phyloP scores from a whole-genome alignment of 2,113 vertebrate species.

The Zeus faber region DNA sequence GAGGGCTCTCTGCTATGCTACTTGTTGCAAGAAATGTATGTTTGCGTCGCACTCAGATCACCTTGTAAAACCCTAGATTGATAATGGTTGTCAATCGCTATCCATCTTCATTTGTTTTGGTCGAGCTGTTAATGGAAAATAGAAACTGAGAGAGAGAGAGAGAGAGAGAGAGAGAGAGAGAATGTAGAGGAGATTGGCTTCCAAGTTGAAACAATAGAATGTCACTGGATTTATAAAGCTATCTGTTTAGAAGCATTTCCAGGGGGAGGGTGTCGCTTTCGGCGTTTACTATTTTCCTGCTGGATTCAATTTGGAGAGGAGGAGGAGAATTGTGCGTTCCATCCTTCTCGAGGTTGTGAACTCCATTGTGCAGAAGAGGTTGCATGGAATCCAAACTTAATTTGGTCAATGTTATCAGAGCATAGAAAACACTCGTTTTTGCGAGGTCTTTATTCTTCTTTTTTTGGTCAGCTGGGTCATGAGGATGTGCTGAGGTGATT shows the following conservation, averaged over 20 bases:
- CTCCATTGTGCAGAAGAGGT: conserved; percentile 10
- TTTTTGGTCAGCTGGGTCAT: too few species aligned
- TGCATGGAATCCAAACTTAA: conserved; percentile 14
- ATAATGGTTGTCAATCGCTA: conserved; percentile 32
- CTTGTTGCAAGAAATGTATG: too few species aligned
- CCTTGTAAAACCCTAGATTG: conserved; percentile 12
- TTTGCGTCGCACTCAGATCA: conserved; percentile 32
- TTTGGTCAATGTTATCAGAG: too few species aligned
- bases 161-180: conserved; percentile 10
- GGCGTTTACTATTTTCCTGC: conserved; percentile 7
- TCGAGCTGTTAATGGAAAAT: conserved; percentile 27
- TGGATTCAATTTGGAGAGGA: conserved; percentile 25
- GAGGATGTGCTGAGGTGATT: too few species aligned
- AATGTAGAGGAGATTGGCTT: conserved; percentile 8
- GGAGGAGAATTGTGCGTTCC: conserved; percentile 2
- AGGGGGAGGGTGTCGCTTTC: conserved; percentile 1
- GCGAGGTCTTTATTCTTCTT: too few species aligned
- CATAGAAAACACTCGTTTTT: too few species aligned
- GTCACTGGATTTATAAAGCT: conserved; percentile 1
- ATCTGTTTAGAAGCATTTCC: conserved; percentile 4
- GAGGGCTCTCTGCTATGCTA: too few species aligned
- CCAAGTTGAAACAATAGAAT: conserved; percentile 23
- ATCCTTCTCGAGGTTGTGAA: conserved; percentile 23
- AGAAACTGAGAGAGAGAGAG: not conserved
- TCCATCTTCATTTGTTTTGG: conserved; percentile 49